phyloP scores from a whole-genome alignment of 2,113 vertebrate species.

The Oophaga pumilio region DNA sequence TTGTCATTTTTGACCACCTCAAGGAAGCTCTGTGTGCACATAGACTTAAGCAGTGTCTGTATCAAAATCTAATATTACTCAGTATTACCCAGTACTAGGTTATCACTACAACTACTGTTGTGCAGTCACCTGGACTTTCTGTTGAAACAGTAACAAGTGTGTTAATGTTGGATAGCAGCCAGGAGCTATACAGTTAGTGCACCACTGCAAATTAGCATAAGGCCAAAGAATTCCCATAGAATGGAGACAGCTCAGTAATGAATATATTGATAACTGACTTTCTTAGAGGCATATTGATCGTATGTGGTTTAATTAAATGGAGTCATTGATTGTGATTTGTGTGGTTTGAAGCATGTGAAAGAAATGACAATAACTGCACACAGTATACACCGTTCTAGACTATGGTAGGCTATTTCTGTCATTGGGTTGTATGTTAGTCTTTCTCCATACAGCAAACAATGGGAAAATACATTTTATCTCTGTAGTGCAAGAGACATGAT shows the following conservation, averaged over 20 bases:
- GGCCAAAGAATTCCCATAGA: neutral
- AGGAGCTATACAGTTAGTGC: neutral
- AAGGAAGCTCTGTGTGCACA: too few species aligned
- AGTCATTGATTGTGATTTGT: neutral
- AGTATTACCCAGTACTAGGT: too few species aligned
- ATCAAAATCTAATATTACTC: too few species aligned
- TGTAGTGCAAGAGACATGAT: neutral
- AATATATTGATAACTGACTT: constrained; percentile 15
- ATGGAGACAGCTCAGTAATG: neutral
- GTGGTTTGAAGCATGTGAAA: neutral
- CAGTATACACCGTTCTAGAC: neutral
- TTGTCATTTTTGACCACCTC: too few species aligned
- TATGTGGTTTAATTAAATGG: constrained; percentile 31
- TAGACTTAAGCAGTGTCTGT: too few species aligned
- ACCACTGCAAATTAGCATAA: neutral
- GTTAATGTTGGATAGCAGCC: neutral
- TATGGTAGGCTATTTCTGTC: neutral
- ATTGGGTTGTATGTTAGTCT: neutral
- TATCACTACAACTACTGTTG: neutral
- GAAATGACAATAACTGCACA: neutral
- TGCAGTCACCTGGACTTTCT: neutral
- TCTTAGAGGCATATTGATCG: constrained; percentile 24
- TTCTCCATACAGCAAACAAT: neutral
- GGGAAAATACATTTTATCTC: neutral
- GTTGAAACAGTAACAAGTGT: neutral